A percentile compares a stretch with the other conserved stretches of the same genome.
phyloP scores from a whole-genome alignment of 2,113 vertebrate genomes.

The Laticauda laticaudata region DNA sequence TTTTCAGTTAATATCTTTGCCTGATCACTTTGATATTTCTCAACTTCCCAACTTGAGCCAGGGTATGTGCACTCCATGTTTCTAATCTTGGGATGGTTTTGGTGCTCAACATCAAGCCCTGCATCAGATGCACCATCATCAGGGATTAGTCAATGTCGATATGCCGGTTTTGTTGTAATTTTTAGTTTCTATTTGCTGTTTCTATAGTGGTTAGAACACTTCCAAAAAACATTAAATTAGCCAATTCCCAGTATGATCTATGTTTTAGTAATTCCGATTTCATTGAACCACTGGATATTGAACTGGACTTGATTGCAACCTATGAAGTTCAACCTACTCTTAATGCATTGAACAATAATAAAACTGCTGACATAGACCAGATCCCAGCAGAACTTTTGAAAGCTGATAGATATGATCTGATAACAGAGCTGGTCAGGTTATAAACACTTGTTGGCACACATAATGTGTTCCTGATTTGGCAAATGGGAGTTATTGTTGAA shows the following conservation, averaged over 20 bases:
- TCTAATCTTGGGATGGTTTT: background rate
- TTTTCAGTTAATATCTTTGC: background rate
- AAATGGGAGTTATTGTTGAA: background rate
- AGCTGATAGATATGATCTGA: background rate
- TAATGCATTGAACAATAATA: background rate
- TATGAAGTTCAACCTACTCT: background rate
- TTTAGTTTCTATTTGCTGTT: background rate
- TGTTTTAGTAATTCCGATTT: background rate
- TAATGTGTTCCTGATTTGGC: background rate
- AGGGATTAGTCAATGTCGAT: background rate
- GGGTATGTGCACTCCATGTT: background rate
- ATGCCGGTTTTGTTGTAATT: background rate
- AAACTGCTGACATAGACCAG: background rate
- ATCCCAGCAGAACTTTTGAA: background rate
- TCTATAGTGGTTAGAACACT: background rate
- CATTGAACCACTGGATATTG: background rate
- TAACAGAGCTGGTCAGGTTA: background rate
- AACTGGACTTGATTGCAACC: background rate
- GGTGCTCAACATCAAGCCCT: background rate
- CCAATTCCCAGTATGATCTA: background rate
- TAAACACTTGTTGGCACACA: background rate
- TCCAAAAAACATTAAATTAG: background rate
- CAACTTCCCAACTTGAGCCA: background rate
- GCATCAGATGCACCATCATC: background rate
- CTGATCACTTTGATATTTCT: background rate